Percentiles rank a stretch among this genome's conserved stretches.
phyloP scores from a whole-genome alignment of 2,888 invertebrate genomes.

The Parasteatoda lunata region DNA sequence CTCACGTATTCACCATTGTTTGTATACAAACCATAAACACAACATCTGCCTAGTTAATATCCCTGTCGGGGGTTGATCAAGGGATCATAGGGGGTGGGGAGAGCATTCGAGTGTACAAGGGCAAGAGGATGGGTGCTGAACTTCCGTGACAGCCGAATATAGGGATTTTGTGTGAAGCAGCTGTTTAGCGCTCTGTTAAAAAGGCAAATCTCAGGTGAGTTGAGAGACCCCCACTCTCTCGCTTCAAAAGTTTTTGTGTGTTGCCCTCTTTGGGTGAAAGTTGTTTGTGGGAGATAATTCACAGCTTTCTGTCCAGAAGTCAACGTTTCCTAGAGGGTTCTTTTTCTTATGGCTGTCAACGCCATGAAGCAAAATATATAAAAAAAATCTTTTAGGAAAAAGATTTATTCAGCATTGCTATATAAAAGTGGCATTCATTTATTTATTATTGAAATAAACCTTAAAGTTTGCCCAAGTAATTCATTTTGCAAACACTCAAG shows the following conservation, averaged over 20 bases:
- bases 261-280: neutral
- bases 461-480: too few relatives aligned
- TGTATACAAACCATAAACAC: constrained; percentile 56
- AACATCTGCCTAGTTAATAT: constrained; percentile 59
- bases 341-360: too few relatives aligned
- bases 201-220: neutral
- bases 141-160: constrained; percentile 38
- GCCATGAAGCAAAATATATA: too few relatives aligned
- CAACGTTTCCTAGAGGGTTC: too few relatives aligned
- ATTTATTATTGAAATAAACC: too few relatives aligned
- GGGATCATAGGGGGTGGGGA: neutral
- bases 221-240: neutral
- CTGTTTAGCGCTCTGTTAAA: constrained; percentile 10
- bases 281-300: neutral
- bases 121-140: constrained; percentile 2
- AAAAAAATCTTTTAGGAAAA: neutral
- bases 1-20: constrained; percentile 51
- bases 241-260: too few relatives aligned
- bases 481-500: too few relatives aligned
- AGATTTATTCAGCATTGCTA: neutral
- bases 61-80: neutral
- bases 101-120: neutral
- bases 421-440: too few relatives aligned
- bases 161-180: neutral
- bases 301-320: neutral